Base-by-base conservation (phyloP, 2,113 vertebrate genomes). In the Paramormyrops kingsleyae region DNA sequence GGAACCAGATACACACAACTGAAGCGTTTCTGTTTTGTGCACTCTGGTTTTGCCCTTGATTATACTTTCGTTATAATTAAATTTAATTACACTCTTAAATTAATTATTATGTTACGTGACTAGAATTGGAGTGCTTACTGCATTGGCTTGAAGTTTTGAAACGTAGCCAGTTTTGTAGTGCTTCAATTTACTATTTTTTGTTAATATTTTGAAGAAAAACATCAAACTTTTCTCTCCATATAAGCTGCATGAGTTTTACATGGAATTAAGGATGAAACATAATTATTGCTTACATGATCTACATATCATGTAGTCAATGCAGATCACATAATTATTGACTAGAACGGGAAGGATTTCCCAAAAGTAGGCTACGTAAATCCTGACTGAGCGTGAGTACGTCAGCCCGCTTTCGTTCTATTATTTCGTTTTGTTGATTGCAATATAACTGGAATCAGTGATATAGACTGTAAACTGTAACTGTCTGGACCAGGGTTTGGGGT, bases 71-170 rank as follows among this genome's bases (percentile, higher is more conserved):
- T 87, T 87, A 27, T 56, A 87, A 87, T 87, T 53, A 56, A 87
- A 87, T 87, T 50, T 87, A 50, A 87, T 87, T 56, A 87, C 50
- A 87, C 85, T 87, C 50, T 53, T 35, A 87, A 87, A 87, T 87
- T 56, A 87, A 49, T 53, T 87, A 27, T 35, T 53, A 27, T 35
- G 15, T 35, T 87, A 52, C 49, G 85, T 87, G 85, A 87, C 47
- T 56, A 52, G 50, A 87, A 87, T 87, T 56, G 50, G 53, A 15
- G 47, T 42, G 85, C 24, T 56, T 19, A 87, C n/a, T 17, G 13
- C 85, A 8, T 15, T 9, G 85, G 27, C 2, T 35, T 19, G 50
- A 56, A 87, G 85, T 53, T 87, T 31, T 44, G 6, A 46, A 84
- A 84, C 12, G 24, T 47, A 46, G 15, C 21, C 83, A 46, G 19